Evolutionary conservation across 2,888 invertebrate species (phyloP), one percentile per base, ranked within the genome.

Genomic region (Myopa testacea): DNA sequence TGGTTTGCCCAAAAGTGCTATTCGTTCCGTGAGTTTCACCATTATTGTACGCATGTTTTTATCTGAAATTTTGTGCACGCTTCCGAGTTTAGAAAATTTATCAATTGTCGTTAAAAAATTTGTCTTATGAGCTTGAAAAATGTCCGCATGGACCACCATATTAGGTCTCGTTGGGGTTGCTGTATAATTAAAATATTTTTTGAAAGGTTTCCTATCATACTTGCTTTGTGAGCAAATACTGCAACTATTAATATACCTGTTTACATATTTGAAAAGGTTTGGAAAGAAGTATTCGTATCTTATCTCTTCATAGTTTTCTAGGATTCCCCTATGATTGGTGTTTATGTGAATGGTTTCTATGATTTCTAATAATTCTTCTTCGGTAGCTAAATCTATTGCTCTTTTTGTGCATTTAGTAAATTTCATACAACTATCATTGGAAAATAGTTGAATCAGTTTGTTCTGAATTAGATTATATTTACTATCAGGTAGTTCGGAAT

Each of bases 121-220:
- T 7, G 34, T 38, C 37, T 37, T 71, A 34, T 71, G 19, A 71
- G 10, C 52, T 71, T 71, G 60, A 55, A 58, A 71, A 60, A 60
- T 60, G 19, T 60, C 62, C 34, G n/a, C 10, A 10, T 58, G 34
- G 7, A 60, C n/a, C 5, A 60, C 34, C 19, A 38, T 38, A 4
- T 71, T 58, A n/a, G 52, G 19, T 65, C 45, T 65, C 38, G 40
- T 38, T 37, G 62, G 73, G 19, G 67, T 73, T 78, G 60, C 68
- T 3, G 72, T 76, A 69, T 78, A 72, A 63, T 73, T 67, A 19
- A 62, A 73, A 70, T 69, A 78, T 76, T 78, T 75, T 45, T 72
- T 55, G 4, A 73, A 55, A 16, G 45, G 70, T 67, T 73, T 55
- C n/a, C 68, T 78, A 72, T 76, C 76, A 55, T 78, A 58, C 14